Evolutionary conservation across 92 coral and sea anemone species (phyloP).

Genomic region (Porites lobata): DNA sequence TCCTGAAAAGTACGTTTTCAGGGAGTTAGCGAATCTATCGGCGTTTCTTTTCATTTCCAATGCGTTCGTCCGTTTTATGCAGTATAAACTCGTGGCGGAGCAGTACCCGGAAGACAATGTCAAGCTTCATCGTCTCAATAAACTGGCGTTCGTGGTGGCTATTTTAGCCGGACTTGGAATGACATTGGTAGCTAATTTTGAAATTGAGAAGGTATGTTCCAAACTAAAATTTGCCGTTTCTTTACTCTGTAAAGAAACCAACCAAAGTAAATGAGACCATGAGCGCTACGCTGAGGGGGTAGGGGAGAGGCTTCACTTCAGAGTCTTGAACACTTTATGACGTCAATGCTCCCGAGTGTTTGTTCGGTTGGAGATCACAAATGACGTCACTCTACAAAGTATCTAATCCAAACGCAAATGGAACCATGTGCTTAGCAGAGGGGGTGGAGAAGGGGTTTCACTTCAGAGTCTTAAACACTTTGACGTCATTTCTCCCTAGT

Average conservation of each 20-base stretch:
- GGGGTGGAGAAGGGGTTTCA: no score
- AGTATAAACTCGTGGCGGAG: conserved; percentile 78
- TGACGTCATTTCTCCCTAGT: no score
- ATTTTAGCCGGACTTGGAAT: conserved; percentile 81
- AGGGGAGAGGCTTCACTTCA: no score
- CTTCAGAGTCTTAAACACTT: no score
- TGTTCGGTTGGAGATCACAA: no score
- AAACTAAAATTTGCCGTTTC: background rate
- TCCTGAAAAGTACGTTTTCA: conserved; percentile 85
- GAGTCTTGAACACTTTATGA: no score
- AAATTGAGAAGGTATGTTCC: conserved; percentile 77
- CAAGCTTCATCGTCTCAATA: conserved; percentile 70
- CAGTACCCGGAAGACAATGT: conserved; percentile 80
- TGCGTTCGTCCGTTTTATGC: conserved; percentile 85
- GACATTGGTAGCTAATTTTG: conserved; percentile 91
- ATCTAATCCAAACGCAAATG: no score
- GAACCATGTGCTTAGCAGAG: no score
- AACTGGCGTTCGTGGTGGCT: conserved; percentile 78
- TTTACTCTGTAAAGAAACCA: background rate
- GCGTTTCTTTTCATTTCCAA: conserved; percentile 84
- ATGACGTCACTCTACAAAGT: no score
- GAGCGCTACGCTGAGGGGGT: no score
- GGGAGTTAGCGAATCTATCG: conserved; percentile 77
- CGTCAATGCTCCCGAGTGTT: no score
- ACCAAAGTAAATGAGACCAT: background rate